Evolutionary conservation across 2,888 invertebrate species (phyloP), one percentile per base, ranked within the genome.

Genomic region (Aleiodes alternator): DNA sequence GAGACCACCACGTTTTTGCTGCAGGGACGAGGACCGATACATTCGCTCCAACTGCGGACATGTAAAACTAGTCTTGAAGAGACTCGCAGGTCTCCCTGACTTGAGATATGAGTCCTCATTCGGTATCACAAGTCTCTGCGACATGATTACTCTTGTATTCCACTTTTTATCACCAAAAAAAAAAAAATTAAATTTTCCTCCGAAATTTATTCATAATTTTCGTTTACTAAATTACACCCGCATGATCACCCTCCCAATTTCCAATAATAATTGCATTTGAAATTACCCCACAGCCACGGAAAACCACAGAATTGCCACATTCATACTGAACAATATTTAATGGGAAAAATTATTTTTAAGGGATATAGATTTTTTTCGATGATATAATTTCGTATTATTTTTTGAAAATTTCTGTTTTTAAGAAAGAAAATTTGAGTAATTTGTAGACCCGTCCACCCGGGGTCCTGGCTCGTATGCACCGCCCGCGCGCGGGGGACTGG

Each of bases 11-110:
- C 94, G 92, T 83, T 94, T 93, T 87, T 95, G 95, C 83, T 94
- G 93, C 61, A 93, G 91, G 83, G 93, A 93, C 88, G 95, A 95
- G 78, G 93, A 93, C 81, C 94, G 93, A 87, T 95, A 95, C 5
- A 95, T 91, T 83, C 92, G 92, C 85, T 95, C 94, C 80, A 95
- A 90, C 69, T 93, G 92, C 8, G 92, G 90, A 84, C 93, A 93
- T 50, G 92, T 90, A 86, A 93, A 93, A 59, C 91, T 91, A 71
- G 91, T 88, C 79, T 89, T 90, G 53, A 91, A 83, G 5, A 90
- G 81, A 73, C 88, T 88, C 77, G 88, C 84, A 38, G 89, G 89
- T 75, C 89, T 83, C 71, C 89, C 89, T 66, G 85, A 86, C 75
- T 84, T 85, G 74, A 89, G 84, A 82, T 89, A 89, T 48, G 88